phyloP scores from a whole-genome alignment of 2,113 vertebrate species.

The Heliornis fulica region DNA sequence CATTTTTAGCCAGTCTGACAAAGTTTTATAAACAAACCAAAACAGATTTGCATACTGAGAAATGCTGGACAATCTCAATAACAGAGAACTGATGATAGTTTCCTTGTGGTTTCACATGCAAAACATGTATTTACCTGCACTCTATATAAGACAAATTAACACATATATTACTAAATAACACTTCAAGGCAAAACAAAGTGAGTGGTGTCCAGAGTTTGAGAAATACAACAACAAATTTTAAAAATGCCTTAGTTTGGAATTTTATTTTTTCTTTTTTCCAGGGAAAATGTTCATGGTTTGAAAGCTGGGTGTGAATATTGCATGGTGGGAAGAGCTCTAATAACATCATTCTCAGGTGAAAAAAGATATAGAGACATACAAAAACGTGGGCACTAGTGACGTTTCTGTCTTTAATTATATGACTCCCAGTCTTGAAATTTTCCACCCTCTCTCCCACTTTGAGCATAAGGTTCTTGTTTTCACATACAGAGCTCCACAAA shows the following conservation, averaged over 20 bases:
- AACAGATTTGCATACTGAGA: neutral
- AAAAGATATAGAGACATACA: neutral
- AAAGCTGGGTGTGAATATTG: neutral
- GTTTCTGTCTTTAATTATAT: neutral
- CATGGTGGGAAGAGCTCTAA: neutral
- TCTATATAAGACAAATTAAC: neutral
- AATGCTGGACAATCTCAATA: neutral
- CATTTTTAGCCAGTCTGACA: neutral
- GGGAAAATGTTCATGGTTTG: neutral
- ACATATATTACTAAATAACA: neutral
- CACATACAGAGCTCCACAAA: neutral
- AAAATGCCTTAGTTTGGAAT: neutral
- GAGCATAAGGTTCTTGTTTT: conserved; percentile 10
- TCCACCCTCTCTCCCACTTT: neutral
- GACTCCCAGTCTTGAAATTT: neutral
- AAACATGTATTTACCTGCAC: neutral
- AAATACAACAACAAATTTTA: neutral
- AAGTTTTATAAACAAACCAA: neutral
- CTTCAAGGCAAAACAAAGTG: neutral
- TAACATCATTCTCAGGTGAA: neutral
- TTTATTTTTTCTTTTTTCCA: neutral
- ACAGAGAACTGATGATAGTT: neutral
- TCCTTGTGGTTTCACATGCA: neutral
- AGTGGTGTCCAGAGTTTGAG: neutral
- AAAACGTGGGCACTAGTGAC: neutral